A percentile compares a stretch with the other conserved stretches of the same genome.
These are phyloP conservation scores for Eufriesea mexicana DNA, from an alignment of 1,140 invertebrate species.

Conservation along the genomic window DNA sequence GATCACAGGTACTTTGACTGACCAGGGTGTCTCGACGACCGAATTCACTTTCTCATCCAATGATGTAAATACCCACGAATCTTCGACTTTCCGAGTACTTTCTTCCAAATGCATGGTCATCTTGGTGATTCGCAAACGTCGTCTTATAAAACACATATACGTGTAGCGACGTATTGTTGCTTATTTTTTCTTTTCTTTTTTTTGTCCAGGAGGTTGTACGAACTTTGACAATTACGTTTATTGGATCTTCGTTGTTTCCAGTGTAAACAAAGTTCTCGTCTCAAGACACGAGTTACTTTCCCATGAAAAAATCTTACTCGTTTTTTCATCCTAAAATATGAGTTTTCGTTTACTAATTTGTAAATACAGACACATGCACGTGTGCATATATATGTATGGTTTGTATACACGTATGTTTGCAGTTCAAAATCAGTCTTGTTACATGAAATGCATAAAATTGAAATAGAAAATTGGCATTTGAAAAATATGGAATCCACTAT, in stretches of 20 bases:
- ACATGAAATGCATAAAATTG: neutral
- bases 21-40: slow-evolving; percentile 22
- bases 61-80: neutral
- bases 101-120: slow-evolving; percentile 6
- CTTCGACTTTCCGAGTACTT: neutral
- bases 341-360: neutral
- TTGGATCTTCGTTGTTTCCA: neutral
- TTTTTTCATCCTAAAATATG: neutral
- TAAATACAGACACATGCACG: neutral
- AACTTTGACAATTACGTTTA: neutral
- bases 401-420: neutral
- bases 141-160: slow-evolving; percentile 39
- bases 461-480: too few species aligned
- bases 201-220: neutral
- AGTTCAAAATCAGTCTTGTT: neutral
- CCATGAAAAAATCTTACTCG: neutral
- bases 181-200: too few species aligned
- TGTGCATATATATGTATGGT: neutral
- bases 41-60: neutral
- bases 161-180: slow-evolving; percentile 23
- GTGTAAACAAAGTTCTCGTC: slow-evolving; percentile 39
- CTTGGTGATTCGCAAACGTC: neutral
- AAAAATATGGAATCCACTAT: too few species aligned
- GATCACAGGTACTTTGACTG: slow-evolving; percentile 27
- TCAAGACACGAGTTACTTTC: slow-evolving; percentile 52